A percentile compares a stretch with the other conserved stretches of the same genome.
Evolutionary conservation across 2,797 vertebrate species (phyloP).

Genomic region (Sparus aurata): DNA sequence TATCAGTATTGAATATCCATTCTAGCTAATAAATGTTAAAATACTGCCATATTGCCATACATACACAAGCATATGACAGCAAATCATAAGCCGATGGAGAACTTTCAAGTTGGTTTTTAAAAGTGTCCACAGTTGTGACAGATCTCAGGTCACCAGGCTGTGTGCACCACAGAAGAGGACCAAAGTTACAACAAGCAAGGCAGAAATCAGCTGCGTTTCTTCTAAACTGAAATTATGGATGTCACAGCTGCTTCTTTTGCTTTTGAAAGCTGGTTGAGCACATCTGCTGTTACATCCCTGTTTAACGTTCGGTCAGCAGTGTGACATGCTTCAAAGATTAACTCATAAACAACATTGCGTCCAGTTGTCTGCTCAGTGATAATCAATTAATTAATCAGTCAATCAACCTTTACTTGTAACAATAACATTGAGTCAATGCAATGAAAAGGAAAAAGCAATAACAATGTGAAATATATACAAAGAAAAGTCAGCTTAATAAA

Average conservation of each 20-base stretch:
- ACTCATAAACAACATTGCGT: neutral
- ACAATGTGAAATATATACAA: no score
- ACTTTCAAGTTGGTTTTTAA: neutral
- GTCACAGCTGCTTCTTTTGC: neutral
- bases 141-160: no score
- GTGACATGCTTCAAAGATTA: neutral
- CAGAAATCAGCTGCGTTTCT: neutral
- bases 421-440: no score
- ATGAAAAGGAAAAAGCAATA: no score
- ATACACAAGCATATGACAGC: neutral
- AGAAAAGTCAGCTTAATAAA: no score
- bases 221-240: neutral
- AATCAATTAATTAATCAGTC: neutral
- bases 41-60: no score
- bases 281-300: neutral
- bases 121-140: neutral
- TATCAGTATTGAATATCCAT: no score
- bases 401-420: no score
- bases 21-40: no score
- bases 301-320: neutral
- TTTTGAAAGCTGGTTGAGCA: neutral
- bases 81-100: neutral
- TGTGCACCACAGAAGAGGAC: neutral
- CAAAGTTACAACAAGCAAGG: neutral
- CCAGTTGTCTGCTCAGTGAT: neutral